Evolutionary conservation across 2,888 invertebrate species (phyloP), one percentile per base, ranked within the genome.

Genomic region (Orthosia incerta): DNA sequence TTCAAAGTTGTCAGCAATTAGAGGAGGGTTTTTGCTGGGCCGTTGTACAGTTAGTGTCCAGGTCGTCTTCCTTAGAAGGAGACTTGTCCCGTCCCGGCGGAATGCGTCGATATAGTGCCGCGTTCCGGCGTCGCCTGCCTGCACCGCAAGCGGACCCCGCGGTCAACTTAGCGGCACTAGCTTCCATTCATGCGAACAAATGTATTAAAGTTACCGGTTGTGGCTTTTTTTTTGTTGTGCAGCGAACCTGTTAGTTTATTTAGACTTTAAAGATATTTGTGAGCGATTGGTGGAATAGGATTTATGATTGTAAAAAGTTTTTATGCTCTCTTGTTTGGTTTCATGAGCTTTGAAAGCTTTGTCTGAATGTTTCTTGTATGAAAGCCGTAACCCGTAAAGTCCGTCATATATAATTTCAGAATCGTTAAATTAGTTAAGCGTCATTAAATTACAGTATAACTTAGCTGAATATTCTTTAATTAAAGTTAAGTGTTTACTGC

Each of bases 11-110:
- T 88, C 86, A 82, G 91, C 93, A 93, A 94, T 94, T 94, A 94
- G 92, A 92, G 89, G 88, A 76, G 76, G 84, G 86, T 93, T 93
- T 93, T 93, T 93, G 89, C 92, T 65, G 73, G 79, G 84, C 89
- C 84, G 84, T 87, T 89, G 87, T 93, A 94, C 95, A 92, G 94
- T 94, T 95, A 94, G 90, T 82, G 91, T 91, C 91, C 93, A 92
- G 93, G 92, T 90, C 90, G 86, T 86, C 86, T 92, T 89, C 95
- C 95, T 84, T 95, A 94, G 88, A 95, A 89, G 95, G 95, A 91
- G 90, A 93, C 89, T 89, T 79, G 93, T 90, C 91, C 89, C 81
- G 91, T 80, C 84, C 86, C 85, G 88, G 71, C 74, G 93, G 95
- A 93, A 95, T 94, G 94, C 91, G 88, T 91, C 94, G 91, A 92